Evolutionary conservation across 1,140 invertebrate species (phyloP).

Genomic region (Scylla paramamosain): DNA sequence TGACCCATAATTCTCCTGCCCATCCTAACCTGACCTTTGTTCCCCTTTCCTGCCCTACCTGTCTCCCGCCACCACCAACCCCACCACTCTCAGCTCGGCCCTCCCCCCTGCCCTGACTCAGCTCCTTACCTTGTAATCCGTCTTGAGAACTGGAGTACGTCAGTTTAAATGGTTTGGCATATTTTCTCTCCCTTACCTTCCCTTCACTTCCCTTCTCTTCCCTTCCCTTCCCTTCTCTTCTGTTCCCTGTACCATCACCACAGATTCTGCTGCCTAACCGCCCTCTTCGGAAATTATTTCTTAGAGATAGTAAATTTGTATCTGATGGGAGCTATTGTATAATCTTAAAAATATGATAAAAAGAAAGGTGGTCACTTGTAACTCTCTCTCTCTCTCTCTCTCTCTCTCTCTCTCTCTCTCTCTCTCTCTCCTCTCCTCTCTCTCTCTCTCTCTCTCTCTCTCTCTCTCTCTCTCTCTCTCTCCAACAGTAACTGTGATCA

Average conservation of each 20-base stretch:
- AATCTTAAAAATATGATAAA: too few species aligned
- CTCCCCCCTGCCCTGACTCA: background rate
- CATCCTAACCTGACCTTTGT: background rate
- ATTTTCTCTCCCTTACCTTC: background rate
- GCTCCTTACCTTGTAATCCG: background rate
- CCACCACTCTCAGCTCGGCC: background rate
- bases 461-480: too few species aligned
- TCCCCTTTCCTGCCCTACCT: background rate
- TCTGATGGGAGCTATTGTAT: too few species aligned
- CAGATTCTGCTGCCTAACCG: too few species aligned
- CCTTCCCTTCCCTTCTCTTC: background rate
- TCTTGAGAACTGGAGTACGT: constrained; percentile 21
- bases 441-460: too few species aligned
- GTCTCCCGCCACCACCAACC: background rate
- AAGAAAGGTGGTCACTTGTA: too few species aligned
- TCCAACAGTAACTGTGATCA: too few species aligned
- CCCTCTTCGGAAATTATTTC: too few species aligned
- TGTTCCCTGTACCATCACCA: background rate
- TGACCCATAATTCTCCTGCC: constrained; percentile 12
- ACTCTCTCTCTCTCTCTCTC: too few species aligned
- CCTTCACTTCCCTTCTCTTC: background rate
- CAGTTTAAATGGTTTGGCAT: background rate
- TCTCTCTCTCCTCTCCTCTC: too few species aligned
- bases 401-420: too few species aligned
- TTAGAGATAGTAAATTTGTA: too few species aligned